Evolutionary conservation across 2,888 invertebrate species (phyloP).

Genomic region (Carabus problematicus): DNA sequence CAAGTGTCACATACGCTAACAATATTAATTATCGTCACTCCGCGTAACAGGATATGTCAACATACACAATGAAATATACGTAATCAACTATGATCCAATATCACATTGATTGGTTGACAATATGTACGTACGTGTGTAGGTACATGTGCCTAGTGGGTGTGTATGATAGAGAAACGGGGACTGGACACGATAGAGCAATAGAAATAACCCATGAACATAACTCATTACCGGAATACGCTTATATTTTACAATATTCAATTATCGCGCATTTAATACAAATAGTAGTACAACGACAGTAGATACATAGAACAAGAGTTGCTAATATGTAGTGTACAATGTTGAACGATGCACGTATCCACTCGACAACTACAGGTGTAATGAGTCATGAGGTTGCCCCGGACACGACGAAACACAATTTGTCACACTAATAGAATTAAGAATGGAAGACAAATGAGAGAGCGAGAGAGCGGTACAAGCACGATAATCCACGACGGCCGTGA

Average conservation of each 20-base stretch:
- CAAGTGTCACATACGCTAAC: conserved; percentile 41
- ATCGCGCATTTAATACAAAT: too few relatives aligned
- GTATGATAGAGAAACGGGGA: too few relatives aligned
- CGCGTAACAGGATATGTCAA: conserved; percentile 42
- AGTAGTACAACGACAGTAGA: too few relatives aligned
- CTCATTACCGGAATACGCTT: too few relatives aligned
- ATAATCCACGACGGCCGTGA: conserved; percentile 41
- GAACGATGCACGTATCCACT: too few relatives aligned
- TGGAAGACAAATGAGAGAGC: conserved; percentile 44
- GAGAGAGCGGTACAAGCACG: conserved; percentile 40
- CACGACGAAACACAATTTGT: conserved; percentile 44
- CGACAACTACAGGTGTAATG: conserved; percentile 33
- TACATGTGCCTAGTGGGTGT: neutral
- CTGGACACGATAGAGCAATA: too few relatives aligned
- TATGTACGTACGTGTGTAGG: neutral
- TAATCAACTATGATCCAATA: conserved; percentile 43
- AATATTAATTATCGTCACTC: conserved; percentile 42
- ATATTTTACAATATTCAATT: too few relatives aligned
- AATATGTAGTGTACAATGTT: too few relatives aligned
- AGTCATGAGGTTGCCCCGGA: conserved; percentile 29
- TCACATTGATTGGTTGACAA: conserved; percentile 41
- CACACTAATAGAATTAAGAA: conserved; percentile 46
- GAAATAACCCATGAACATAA: too few relatives aligned
- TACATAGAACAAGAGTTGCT: too few relatives aligned
- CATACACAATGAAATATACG: conserved; percentile 41